Base-by-base conservation (phyloP, 2,113 vertebrate species). In the Ranitomeya variabilis region DNA sequence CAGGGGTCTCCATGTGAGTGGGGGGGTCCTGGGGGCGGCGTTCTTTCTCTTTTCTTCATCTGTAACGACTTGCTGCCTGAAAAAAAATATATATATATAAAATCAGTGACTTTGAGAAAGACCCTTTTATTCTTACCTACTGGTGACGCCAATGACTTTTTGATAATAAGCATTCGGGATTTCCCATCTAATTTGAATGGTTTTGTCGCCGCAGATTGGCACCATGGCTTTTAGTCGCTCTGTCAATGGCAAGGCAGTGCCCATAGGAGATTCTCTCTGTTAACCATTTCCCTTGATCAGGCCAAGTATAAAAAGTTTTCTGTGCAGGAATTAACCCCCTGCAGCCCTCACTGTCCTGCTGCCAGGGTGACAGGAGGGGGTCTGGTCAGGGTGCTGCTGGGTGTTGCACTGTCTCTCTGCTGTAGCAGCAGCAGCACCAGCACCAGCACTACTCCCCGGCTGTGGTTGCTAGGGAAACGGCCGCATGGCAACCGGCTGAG, bases 401-500 rank as follows among this genome's bases (percentile, higher is more conserved):
- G 90, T 92, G 90, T 94, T 93, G 93, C 92, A 90, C 92, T 94
- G 94, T 91, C 90, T 91, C 90, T 91, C 91, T 90, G 92, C 93
- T 94, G 92, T 90, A 95, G 92, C 83, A 74, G 23, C 96, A 94
- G 92, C 91, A 95, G 92, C 85, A 78, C 18, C 96, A 94, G 92
- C 91, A 95, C 92, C 74, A 78, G 62, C 91, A 95, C 92, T 73
- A 83, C 80, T 94, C 95, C 94, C 93, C 95, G 95, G 96, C 96
- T 95, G 94, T 95, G 94, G 97, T 98, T 98, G 97, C 97, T 97
- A 95, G 93, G 97, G 98, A 96, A 97, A 99, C 97, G 96, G 97
- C 97, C 97, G 97, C 97, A 96, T 99, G 97, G 97, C 97, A 99
- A 99, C 97, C 95, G 96, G 97, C 96, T 96, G 95, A 94, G 96